Base-by-base conservation (phyloP, 2,113 vertebrate genomes). In the Macroglossus sobrinus region DNA sequence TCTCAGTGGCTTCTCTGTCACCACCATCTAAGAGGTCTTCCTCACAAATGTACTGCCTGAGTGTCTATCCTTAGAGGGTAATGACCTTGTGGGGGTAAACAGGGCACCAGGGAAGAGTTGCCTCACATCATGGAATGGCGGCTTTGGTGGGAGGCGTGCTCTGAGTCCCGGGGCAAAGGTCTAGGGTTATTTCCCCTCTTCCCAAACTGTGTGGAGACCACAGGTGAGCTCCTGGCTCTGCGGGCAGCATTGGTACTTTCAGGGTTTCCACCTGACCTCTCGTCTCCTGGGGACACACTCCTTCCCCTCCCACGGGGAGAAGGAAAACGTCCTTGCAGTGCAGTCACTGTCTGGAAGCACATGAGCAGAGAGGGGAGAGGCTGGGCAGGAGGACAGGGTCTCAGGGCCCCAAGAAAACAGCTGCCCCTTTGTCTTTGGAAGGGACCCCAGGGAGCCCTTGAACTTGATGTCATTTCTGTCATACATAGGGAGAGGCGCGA, bases 391-490 rank as follows among this genome's bases (percentile, higher is more conserved):
- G 59, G 53, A 90, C 66, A 92, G 38, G 64, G 84, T 64, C 53
- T 88, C 69, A 89, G 7, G 22, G 80, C 50, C 50, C 53, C n/a
- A 10, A 14, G 69, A 75, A 90, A 93, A 76, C 74, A 53, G 78
- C 78, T 53, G 93, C 90, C 61, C 94, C 94, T 98, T 88, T 85
- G 55, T 96, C 82, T 74, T 91, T 87, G 94, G 10, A 81, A 59
- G 30, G 78, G 68, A 74, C 95, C 76, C 76, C 96, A 85, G 88
- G 94, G 95, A 95, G 92, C 84, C 96, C 92, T 95, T 97, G 96
- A 95, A 86, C 78, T 91, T 38, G 90, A 85, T 95, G 97, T 93
- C 95, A 93, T 78, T 97, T 95, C 94, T 87, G 45, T 97, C 93
- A 75, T 84, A 74, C 2, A 2, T 71, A 0, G 0, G 95, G 91